Base-by-base conservation (phyloP, 1,140 invertebrate species). In the Aphelinus certus region DNA sequence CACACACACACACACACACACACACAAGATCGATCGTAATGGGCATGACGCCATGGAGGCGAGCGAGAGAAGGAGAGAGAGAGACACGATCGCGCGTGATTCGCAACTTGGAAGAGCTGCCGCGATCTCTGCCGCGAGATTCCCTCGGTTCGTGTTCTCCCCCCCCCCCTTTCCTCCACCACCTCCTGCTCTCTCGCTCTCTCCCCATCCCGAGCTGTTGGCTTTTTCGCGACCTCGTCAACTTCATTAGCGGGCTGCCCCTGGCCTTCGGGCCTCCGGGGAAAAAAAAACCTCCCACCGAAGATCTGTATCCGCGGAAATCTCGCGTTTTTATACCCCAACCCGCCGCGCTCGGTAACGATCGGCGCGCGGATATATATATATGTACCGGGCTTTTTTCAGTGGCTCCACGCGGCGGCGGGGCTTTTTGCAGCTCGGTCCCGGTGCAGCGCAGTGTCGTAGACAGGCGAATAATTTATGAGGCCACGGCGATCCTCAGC, bases 161-260 rank as follows among this genome's bases (percentile, higher is more conserved):
- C 46, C 56, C 67, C 66, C 70, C 63, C 58, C 71, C 64, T 68
- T 63, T 73, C 56, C 26, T 47, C 43, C 45, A 6, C 7, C n/a
- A 2, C 53, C 45, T 9, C 10, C n/a, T 69, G 7, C 46, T 48
- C 3, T 2, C 45, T 42, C 45, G 42, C 7, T 62, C 48, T 61
- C 7, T 49, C 46, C 6, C 47, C n/a, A 3, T 49, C 10, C n/a
- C 45, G 43, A 53, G 51, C 4, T 53, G 9, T 62, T 60, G 26
- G 1, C 51, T 74, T 53, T 69, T 68, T 64, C 66, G 6, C 61
- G 9, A 62, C 57, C 48, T 74, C 65, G 61, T 66, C 76, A 70
- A 70, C 55, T 77, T 74, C 62, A 69, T 66, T 68, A 77, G 61
- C 55, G 67, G 49, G 61, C 53, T 51, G 58, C 49, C 43, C 56